Evolutionary conservation across 2,888 invertebrate species (phyloP).

Genomic region (Hybos culiciformis): DNA sequence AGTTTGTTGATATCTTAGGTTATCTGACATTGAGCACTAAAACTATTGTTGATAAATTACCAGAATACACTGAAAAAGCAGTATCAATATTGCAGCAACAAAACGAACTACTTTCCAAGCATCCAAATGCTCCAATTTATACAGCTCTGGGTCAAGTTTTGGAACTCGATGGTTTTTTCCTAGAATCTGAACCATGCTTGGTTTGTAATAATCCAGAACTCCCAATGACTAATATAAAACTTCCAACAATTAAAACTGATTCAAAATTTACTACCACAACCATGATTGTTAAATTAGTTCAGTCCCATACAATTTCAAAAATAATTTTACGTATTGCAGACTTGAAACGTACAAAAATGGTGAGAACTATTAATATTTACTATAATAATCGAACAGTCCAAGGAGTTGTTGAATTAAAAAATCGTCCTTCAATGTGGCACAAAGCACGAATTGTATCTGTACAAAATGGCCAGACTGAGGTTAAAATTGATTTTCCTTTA

Average conservation of each 20-base stretch:
- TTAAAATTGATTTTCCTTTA: constrained; percentile 91
- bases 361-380: constrained; percentile 87
- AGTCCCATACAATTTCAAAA: constrained; percentile 89
- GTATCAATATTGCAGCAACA: constrained; percentile 76
- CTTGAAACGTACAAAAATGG: constrained; percentile 94
- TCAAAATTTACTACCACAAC: constrained; percentile 97
- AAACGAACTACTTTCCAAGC: constrained; percentile 74
- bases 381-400: constrained; percentile 94
- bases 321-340: constrained; percentile 88
- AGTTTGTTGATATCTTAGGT: constrained; percentile 92
- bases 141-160: constrained; percentile 86
- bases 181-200: constrained; percentile 93
- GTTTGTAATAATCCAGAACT: constrained; percentile 98
- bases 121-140: constrained; percentile 89
- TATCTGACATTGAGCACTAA: constrained; percentile 83
- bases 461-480: constrained; percentile 84
- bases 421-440: constrained; percentile 93
- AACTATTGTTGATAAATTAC: constrained; percentile 46
- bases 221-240: constrained; percentile 76
- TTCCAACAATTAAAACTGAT: constrained; percentile 88
- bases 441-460: constrained; percentile 86
- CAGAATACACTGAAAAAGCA: constrained; percentile 75
- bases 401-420: constrained; percentile 94
- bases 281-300: constrained; percentile 90
- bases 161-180: constrained; percentile 88